A percentile compares a stretch with the other conserved stretches of the same genome.
Conservation (phyloP, 2,888 invertebrate genomes). For the Pasiphila rectangulata region DNA sequence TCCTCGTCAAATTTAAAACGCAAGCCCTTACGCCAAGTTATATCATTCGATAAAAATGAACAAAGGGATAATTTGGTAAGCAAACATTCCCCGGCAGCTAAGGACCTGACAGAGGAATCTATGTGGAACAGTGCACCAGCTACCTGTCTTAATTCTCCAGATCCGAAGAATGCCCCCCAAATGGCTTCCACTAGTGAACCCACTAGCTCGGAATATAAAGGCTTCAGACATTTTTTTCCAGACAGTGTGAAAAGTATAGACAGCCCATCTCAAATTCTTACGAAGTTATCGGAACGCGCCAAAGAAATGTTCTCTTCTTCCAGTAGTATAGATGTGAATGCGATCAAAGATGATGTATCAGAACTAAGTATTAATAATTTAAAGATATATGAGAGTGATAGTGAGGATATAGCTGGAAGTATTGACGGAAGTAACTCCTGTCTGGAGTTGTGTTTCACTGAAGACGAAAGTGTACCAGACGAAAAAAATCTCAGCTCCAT, state of each 20-base stretch:
- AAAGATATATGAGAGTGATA: conserved; percentile 74
- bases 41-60: conserved; percentile 74
- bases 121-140: conserved; percentile 82
- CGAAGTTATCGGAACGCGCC: conserved; percentile 72
- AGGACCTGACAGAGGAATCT: conserved; percentile 43
- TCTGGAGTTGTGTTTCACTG: conserved; percentile 73
- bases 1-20: conserved; percentile 62
- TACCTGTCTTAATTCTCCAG: conserved; percentile 83
- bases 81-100: conserved; percentile 37
- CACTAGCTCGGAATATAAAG: conserved; percentile 67
- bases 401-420: conserved; percentile 71
- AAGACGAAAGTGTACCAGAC: conserved; percentile 66
- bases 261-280: conserved; percentile 70
- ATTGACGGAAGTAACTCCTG: conserved; percentile 75
- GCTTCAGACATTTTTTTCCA: conserved; percentile 71
- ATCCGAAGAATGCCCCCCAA: conserved; percentile 55
- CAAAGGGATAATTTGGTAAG: conserved; percentile 42
- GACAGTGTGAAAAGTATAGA: conserved; percentile 71
- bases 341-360: conserved; percentile 63
- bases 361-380: conserved; percentile 70
- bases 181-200: conserved; percentile 67
- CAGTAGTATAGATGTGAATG: conserved; percentile 66
- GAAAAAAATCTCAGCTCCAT: conserved; percentile 55
- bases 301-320: conserved; percentile 77
- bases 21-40: conserved; percentile 72